Evolutionary conservation across 2,113 vertebrate genomes (phyloP).

Genomic region (Serilophus lunatus): DNA sequence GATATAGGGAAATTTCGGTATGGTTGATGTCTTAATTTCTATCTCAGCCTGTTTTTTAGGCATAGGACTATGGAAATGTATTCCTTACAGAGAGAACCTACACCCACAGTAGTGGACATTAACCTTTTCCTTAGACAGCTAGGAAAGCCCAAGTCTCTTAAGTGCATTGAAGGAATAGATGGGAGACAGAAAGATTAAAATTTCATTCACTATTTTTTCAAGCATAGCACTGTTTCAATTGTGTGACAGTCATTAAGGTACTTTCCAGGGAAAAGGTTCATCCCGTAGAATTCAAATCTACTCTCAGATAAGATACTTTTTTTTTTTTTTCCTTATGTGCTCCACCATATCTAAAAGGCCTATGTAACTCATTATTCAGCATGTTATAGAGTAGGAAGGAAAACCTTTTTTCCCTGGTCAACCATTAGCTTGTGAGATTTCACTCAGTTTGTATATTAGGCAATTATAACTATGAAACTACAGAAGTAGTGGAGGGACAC

Average conservation of each 20-base stretch:
- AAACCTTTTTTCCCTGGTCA: neutral
- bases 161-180: neutral
- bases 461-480: neutral
- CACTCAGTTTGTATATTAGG: neutral
- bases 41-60: neutral
- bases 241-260: fast-evolving
- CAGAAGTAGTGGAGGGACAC: neutral
- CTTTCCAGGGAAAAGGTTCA: neutral
- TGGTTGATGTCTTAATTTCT: neutral
- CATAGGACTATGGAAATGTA: neutral
- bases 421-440: neutral
- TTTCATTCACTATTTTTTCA: neutral
- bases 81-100: neutral
- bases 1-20: neutral
- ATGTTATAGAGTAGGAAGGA: neutral
- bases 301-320: neutral
- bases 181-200: neutral
- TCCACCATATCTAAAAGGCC: neutral
- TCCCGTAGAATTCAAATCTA: neutral
- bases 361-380: neutral
- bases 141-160: neutral
- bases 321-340: neutral
- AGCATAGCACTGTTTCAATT: neutral
- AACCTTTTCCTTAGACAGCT: neutral
- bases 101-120: neutral